These are phyloP conservation scores for Hyperoplus lanceolatus DNA, from an alignment of 2,797 vertebrate species.

Conservation along the genomic window DNA sequence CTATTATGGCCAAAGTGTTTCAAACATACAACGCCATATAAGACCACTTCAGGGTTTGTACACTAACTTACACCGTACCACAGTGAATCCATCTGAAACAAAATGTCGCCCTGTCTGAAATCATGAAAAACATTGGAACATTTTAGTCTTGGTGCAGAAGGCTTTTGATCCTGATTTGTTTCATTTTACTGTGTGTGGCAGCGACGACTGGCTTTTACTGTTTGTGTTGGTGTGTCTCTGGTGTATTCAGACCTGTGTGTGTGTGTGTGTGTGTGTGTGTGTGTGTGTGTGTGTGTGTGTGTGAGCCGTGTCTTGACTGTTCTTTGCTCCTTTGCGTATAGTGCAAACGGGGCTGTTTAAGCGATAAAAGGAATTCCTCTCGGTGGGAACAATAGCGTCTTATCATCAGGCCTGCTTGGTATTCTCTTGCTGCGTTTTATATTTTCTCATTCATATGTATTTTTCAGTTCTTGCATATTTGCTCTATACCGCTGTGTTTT, in stretches of 20 bases:
- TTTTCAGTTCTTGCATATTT: neutral
- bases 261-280: neutral
- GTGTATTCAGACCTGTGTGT: slow-evolving; percentile 21
- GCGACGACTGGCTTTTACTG: slow-evolving; percentile 42
- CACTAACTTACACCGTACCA: slow-evolving; percentile 54
- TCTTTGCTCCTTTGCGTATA: slow-evolving; percentile 21
- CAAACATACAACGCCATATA: slow-evolving; percentile 25
- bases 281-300: too few species aligned
- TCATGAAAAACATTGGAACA: slow-evolving; percentile 60
- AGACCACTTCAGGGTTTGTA: slow-evolving; percentile 25
- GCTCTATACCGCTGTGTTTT: neutral
- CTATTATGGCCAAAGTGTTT: slow-evolving; percentile 21
- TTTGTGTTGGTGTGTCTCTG: slow-evolving; percentile 17
- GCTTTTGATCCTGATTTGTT: slow-evolving; percentile 60
- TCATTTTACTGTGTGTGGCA: slow-evolving; percentile 53
- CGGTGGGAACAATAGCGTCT: slow-evolving; percentile 13
- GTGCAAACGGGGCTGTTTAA: slow-evolving; percentile 21
- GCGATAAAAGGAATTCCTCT: slow-evolving; percentile 29
- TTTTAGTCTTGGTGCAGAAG: slow-evolving; percentile 30
- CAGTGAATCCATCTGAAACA: slow-evolving; percentile 56
- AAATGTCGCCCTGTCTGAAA: slow-evolving; percentile 53
- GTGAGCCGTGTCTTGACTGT: neutral
- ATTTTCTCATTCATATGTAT: slow-evolving; percentile 13
- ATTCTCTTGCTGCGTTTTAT: slow-evolving; percentile 11
- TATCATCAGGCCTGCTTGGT: slow-evolving; percentile 32